Percentiles rank a stretch among this genome's conserved stretches.
phyloP scores from a whole-genome alignment of 2,113 vertebrate species.

The Macaca nemestrina region DNA sequence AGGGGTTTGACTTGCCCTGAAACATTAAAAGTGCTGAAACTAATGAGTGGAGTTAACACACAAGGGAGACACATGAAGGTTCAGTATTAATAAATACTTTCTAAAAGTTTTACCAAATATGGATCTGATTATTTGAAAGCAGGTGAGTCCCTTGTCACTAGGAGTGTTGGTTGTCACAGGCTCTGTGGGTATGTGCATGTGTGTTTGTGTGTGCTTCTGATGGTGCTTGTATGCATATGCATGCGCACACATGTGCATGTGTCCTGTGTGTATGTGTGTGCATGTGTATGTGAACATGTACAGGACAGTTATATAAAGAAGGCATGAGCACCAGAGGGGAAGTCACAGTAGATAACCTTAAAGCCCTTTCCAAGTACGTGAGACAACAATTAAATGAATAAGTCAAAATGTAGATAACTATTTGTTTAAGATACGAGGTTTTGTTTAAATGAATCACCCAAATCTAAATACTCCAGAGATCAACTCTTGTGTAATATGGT shows the following conservation, averaged over 20 bases:
- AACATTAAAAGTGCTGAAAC: neutral
- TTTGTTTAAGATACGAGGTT: neutral
- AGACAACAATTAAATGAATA: neutral
- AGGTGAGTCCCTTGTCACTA: neutral
- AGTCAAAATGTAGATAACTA: neutral
- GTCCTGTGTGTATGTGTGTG: accelerated
- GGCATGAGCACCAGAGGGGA: neutral
- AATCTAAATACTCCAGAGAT: neutral
- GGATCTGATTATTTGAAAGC: neutral
- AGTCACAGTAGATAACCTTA: neutral
- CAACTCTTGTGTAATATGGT: neutral
- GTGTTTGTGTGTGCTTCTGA: no score
- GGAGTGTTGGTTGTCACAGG: neutral
- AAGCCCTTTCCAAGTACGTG: neutral
- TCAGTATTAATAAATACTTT: neutral
- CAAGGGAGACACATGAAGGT: neutral
- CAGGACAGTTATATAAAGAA: neutral
- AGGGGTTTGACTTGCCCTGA: neutral
- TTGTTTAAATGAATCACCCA: neutral
- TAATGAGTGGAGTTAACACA: neutral
- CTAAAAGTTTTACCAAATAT: neutral
- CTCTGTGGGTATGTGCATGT: neutral
- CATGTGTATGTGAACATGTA: neutral
- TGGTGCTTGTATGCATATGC: neutral
- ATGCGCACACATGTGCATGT: neutral